Evolutionary conservation across 2,797 vertebrate genomes (phyloP).

Genomic region (Champsocephalus esox): DNA sequence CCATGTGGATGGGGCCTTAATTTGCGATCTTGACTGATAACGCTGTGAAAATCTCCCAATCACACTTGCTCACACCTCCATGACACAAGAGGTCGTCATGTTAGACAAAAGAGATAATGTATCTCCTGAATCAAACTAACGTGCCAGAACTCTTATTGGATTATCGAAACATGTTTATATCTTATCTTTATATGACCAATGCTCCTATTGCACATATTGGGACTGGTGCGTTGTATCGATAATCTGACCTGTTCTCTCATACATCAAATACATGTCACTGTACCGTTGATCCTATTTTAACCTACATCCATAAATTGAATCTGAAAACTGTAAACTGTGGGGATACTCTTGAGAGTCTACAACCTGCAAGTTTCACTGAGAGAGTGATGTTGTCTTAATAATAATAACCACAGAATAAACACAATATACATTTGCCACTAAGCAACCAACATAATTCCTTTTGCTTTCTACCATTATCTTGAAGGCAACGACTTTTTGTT

Average conservation of each 20-base stretch:
- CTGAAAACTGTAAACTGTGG: not conserved
- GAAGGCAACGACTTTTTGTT: not conserved
- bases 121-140: constrained; percentile 2
- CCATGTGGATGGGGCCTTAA: no score
- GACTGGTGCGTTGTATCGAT: no score
- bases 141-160: not conserved
- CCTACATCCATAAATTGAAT: no score
- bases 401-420: not conserved
- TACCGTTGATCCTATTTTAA: no score
- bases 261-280: no score
- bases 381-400: not conserved
- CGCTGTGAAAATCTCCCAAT: not conserved
- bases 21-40: not conserved
- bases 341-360: not conserved
- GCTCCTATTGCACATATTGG: no score
- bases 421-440: constrained; percentile 7
- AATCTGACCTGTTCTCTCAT: no score
- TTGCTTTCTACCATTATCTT: not conserved
- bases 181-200: no score
- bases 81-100: not conserved
- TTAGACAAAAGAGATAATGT: not conserved
- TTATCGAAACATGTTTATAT: not conserved
- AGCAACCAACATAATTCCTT: not conserved
- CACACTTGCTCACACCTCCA: not conserved
- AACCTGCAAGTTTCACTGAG: not conserved